Evolutionary conservation across 2,888 invertebrate genomes (phyloP).

Genomic region (Pasiphila rectangulata): DNA sequence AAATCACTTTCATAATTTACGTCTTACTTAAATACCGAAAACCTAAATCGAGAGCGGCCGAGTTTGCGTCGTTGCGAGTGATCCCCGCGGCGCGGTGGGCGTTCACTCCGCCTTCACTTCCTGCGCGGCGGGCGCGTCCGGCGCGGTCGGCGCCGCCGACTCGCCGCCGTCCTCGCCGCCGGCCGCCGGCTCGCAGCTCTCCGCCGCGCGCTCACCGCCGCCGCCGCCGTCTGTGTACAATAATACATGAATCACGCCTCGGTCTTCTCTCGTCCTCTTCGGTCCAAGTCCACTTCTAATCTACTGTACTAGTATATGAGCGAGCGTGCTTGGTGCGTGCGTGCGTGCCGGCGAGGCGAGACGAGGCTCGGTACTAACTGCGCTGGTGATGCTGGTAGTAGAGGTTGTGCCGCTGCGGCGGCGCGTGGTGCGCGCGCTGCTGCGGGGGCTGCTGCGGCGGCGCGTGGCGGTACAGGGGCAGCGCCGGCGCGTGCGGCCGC

Average conservation of each 20-base stretch:
- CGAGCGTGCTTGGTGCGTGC: conserved; percentile 12
- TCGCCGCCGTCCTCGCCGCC: conserved; percentile 49
- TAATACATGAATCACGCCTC: conserved; percentile 22
- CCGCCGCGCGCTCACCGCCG: conserved; percentile 54
- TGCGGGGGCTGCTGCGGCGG: conserved; percentile 42
- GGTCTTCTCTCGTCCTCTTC: conserved; percentile 8
- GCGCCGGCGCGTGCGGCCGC: conserved; percentile 72
- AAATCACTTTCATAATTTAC: conserved; percentile 77
- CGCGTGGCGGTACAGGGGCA: conserved; percentile 60
- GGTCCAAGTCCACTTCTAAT: conserved; percentile 10
- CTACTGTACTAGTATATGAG: conserved; percentile 13
- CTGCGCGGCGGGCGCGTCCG: conserved; percentile 42
- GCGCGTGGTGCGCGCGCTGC: conserved; percentile 42
- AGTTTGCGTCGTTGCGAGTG: conserved; percentile 27
- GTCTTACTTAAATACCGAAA: conserved; percentile 76
- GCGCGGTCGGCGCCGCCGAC: conserved; percentile 46
- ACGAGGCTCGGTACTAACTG: conserved; percentile 55
- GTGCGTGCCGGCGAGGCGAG: conserved; percentile 11
- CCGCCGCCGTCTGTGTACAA: conserved; percentile 47
- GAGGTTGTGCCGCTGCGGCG: conserved; percentile 51
- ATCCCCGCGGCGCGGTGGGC: conserved; percentile 33
- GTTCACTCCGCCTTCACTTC: conserved; percentile 61
- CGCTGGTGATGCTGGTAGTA: conserved; percentile 75
- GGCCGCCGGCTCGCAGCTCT: conserved; percentile 44
- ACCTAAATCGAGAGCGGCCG: conserved; percentile 49